These are phyloP conservation scores for Ia io DNA, from an alignment of 2,113 vertebrate genomes.

Conservation along the genomic window DNA sequence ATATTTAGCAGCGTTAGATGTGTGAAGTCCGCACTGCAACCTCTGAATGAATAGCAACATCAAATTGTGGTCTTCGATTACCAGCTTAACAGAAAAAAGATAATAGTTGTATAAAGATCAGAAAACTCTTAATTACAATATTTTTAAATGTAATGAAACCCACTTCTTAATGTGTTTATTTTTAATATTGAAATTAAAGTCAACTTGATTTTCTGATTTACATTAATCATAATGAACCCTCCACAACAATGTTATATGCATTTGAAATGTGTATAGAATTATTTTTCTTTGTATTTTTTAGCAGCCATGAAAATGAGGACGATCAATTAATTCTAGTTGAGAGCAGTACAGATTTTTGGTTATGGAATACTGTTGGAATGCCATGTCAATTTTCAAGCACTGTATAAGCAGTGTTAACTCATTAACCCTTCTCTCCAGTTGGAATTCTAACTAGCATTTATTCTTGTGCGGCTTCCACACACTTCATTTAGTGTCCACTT, in stretches of 20 bases:
- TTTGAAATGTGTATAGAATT: neutral
- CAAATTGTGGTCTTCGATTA: neutral
- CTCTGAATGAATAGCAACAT: neutral
- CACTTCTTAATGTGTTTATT: neutral
- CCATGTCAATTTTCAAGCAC: neutral
- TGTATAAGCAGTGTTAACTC: neutral
- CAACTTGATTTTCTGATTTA: neutral
- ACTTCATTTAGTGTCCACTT: neutral
- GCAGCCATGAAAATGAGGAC: neutral
- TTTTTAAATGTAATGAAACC: neutral
- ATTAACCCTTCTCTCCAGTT: neutral
- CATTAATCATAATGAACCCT: neutral
- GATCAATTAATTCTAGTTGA: neutral
- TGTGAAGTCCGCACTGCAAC: neutral
- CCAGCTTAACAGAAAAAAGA: neutral
- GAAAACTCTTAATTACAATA: slow-evolving; percentile 14
- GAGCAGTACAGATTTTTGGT: neutral
- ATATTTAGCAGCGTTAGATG: neutral
- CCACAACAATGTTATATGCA: neutral
- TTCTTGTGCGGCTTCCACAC: neutral
- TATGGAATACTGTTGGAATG: neutral
- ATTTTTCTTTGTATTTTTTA: neutral
- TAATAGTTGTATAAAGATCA: neutral
- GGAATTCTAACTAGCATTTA: neutral
- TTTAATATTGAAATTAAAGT: neutral